These are phyloP conservation scores for Pseudorhombus dupliciocellatus DNA, from an alignment of 2,113 vertebrate genomes.

Conservation along the genomic window DNA sequence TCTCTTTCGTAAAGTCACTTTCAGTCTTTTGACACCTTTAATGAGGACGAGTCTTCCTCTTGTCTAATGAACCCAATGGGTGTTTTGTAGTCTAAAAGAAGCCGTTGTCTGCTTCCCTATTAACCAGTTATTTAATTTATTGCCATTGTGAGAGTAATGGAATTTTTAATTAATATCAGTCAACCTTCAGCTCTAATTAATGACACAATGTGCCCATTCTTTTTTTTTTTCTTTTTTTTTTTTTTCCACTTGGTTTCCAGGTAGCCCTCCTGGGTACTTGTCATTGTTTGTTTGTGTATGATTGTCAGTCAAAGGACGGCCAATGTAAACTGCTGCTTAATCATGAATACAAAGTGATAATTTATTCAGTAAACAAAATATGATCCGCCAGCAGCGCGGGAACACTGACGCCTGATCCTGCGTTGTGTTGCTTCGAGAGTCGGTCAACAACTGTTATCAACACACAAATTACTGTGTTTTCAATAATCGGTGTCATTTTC, in stretches of 20 bases:
- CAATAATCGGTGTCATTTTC: background rate
- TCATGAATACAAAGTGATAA: slow-evolving; percentile 25
- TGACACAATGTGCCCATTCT: slow-evolving; percentile 42
- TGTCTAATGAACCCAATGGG: slow-evolving; percentile 11
- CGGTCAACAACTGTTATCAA: background rate
- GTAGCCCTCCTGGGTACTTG: slow-evolving; percentile 34
- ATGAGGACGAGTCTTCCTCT: slow-evolving; percentile 22
- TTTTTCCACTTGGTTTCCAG: slow-evolving; percentile 56
- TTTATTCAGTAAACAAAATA: slow-evolving; percentile 21
- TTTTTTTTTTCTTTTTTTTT: slow-evolving; percentile 57
- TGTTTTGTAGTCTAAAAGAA: slow-evolving; percentile 53
- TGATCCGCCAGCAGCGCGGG: background rate
- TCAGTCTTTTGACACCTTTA: slow-evolving; percentile 4
- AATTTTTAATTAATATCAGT: slow-evolving; percentile 80
- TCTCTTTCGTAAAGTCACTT: background rate
- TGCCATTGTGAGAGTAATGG: slow-evolving; percentile 77
- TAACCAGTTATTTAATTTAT: slow-evolving; percentile 73
- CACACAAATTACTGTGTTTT: background rate
- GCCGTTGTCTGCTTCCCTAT: slow-evolving; percentile 36
- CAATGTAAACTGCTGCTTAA: slow-evolving; percentile 27
- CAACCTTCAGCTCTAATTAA: slow-evolving; percentile 68
- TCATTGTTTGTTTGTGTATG: background rate
- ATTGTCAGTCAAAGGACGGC: slow-evolving; percentile 24
- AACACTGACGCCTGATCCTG: background rate
- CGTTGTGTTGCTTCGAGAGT: background rate